Evolutionary conservation across 2,888 invertebrate genomes (phyloP), one percentile per base, ranked within the genome.

Genomic region (Sphecodes monilicornis): DNA sequence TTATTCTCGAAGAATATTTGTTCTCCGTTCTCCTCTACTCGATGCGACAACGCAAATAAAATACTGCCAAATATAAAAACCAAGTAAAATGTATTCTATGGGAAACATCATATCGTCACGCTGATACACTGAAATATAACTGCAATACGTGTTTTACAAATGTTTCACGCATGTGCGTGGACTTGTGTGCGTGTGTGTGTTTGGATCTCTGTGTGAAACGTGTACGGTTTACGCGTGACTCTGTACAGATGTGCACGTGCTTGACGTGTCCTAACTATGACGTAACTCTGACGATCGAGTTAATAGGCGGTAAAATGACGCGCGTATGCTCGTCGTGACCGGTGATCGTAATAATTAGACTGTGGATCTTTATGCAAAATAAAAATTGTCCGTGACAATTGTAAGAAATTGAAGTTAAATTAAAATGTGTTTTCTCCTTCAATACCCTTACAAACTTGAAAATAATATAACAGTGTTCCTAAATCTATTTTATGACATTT

Each of bases 61-160:
- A 90, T 89, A 92, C 92, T 89, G 85, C 91, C 76, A 91, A 92
- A 94, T 93, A 92, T 94, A 94, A 94, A 94, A 94, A 94, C 93
- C 93, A 94, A 94, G 94, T 94, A 94, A 94, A 94, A 94, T 94
- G 93, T 94, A 94, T 94, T 94, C 93, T 94, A 94, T 94, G 93
- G 93, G 94, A 93, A 94, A 94, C 94, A 94, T 94, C 93, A 93
- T 93, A 93, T 92, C 92, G 93, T 94, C 93, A 94, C 94, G 93
- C 93, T 93, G 93, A 94, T 94, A 94, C 94, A 94, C 92, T 94
- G 93, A 94, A 94, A 93, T 93, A 90, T 93, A 93, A 93, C 93
- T 93, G 93, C 92, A 93, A 92, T 92, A 88, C 90, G 91, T 90
- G 88, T 87, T 90, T 90, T 92, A 92, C 90, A 92, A n/a, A 92